Evolutionary conservation across 2,113 vertebrate genomes (phyloP), one percentile per base, ranked within the genome.

Genomic region (Trichechus manatus): DNA sequence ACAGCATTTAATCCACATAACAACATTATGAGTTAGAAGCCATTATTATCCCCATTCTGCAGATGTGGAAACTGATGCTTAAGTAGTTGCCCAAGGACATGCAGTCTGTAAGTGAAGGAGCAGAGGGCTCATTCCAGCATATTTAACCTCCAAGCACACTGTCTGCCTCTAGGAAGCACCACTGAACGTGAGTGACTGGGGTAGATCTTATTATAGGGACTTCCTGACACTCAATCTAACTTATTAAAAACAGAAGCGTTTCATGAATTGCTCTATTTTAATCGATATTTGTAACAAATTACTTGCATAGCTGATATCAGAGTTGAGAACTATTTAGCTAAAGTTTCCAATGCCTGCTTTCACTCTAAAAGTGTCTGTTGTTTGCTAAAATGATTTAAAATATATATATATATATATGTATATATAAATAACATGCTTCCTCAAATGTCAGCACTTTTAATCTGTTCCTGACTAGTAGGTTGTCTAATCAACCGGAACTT

Each of bases 261-360:
- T 79, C 29, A n/a, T 75, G 61, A 96, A 39, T 44, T 63, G 6
- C 6, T 87, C 1, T 83, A 53, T 93, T 77, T 87, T 90, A 66
- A 63, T 19, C 91, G 53, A 47, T 68, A 78, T 39, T 84, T 96
- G 56, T 75, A 94, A 70, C 22, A 89, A 61, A 87, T 80, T 83
- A 42, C 27, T 92, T 92, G 31, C 22, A n/a, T 63, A 64, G 63
- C 13, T 96, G 72, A 96, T 22, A 83, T 47, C 31, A 80, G 77
- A 83, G 31, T 79, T 47, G 44, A 97, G 72, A 94, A 91, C 50
- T 66, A 27, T 64, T 96, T 85, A 92, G n/a, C 25, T 92, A 66
- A 87, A 80, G 77, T 86, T 70, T 74, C 39, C 13, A 96, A 89
- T 56, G 9, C 11, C n/a, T 70, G 8, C 29, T 87, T 74, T 5